Base-by-base conservation (phyloP, 1,140 invertebrate species). In the Aphelinus atriplicis region DNA sequence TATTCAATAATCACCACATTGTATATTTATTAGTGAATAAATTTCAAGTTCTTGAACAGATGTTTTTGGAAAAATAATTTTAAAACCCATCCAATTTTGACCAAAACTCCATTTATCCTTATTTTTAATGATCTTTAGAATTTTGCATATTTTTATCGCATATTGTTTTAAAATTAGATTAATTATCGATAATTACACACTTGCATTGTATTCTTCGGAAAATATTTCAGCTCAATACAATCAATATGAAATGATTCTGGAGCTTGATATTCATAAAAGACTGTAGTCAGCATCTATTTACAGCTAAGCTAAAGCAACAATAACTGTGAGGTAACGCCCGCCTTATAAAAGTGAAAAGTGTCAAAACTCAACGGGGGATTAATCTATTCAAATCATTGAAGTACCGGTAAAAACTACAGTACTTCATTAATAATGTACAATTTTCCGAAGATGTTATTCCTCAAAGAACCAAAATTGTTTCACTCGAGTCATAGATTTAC, bases 1-100 rank as follows among this genome's bases (percentile, higher is more conserved):
- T 57, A 73, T 65, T 58, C 42, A 65, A 42, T 66, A 65, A 65
- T 51, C 56, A 62, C 58, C 48, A 68, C 51, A 70, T 46, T 70
- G 47, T 75, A 66, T 65, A 71, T 66, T 45, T 66, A 66, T 45
- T 42, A 65, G 66, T 71, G 61, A 75, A 65, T 71, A 66, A 75
- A 75, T 26, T 26, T 26, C 26, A 26, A 26, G 26, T 26, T 26
- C 26, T 26, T 26, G 26, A 26, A 26, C 26, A 26, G 26, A 26
- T 26, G 26, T 26, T 26, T 26, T 26, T 26, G 26, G 26, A 26
- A 26, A 26, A 26, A 26, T 26, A 26, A 26, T 26, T 26, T 26
- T 26, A 26, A 26, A 26, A 26, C 26, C 26, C 26, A 26, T 26
- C 26, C 26, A 26, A 26, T 26, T 26, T 26, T 26, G 26, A 26